Base-by-base conservation (phyloP, 2,113 vertebrate genomes). In the Vanacampus margaritifer region DNA sequence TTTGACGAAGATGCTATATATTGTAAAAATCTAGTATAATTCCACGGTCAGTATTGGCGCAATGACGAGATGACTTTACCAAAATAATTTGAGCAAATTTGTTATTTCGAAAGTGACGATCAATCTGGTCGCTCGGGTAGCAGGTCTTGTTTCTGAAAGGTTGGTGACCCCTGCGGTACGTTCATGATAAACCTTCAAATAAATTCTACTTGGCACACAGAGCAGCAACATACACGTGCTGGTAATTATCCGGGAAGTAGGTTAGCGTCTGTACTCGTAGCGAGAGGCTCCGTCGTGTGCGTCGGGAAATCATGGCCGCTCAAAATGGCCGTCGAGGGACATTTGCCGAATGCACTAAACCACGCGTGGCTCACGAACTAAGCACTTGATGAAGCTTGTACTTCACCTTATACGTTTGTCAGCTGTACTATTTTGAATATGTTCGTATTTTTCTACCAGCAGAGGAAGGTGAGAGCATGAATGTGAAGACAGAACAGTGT, bases 381-480 rank as follows among this genome's bases (percentile, higher is more conserved):
- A 85, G 89, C 83, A 89, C 88, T 89, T 88, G 83, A 78, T 84
- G 82, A 86, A 86, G 85, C 78, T 79, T 67, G 68, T 80, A 80
- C 74, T 80, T 87, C 83, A 83, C 74, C 68, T 65, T 79, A 69
- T 83, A 74, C 79, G 83, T 87, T 89, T 84, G 79, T 87, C 81
- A 76, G 87, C 71, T 86, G 77, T 81, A 80, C 69, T 80, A 87
- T 88, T 81, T 78, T 70, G 71, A 82, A 88, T 81, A 86, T 87
- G 87, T 89, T 84, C 86, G 87, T 91, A 91, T 92, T 92, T 92
- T 92, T 92, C 80, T 91, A 91, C 84, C 86, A 85, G 88, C 76
- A 79, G 79, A 78, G 69, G 67, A 81, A 74, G 43, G 69, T 78
- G 79, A 82, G 73, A 77, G 84, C 69, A 82, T 83, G 86, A 89